Base-by-base conservation (phyloP, 1,140 invertebrate genomes). In the Aethina tumida region DNA sequence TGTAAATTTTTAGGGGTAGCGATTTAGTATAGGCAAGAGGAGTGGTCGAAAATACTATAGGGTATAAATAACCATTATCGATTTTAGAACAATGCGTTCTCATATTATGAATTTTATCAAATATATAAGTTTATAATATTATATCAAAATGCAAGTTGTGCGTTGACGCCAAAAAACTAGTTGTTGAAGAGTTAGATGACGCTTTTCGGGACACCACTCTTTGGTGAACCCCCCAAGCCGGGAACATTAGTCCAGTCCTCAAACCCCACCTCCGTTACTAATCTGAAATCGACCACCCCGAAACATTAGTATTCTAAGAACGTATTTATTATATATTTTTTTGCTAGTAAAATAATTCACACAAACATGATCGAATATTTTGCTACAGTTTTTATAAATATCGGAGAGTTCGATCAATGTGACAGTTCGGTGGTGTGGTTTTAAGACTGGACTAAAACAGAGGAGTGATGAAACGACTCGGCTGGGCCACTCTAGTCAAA, bases 401-500 rank as follows among this genome's bases (percentile, higher is more conserved):
- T n/a, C n/a, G n/a, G n/a, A n/a, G n/a, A n/a, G n/a, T n/a, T n/a
- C n/a, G n/a, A n/a, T n/a, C n/a, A n/a, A n/a, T 31, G 31, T 29
- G 22, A 40, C 43, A 32, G 35, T 30, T 36, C 39, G 43, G 37
- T 19, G 9, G 8, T 29, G 28, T 7, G 9, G 9, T 29, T 29
- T 29, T 29, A 29, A n/a, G 9, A 15, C 10, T 9, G 29, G 16
- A 39, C 28, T 4, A 39, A 28, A 49, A 25, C 29, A 25, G 28
- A 43, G 39, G 28, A 30, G 14, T 34, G 22, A 28, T 28, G 33
- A 40, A 31, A 31, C 21, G 17, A 47, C 50, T 51, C 51, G 48
- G 52, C 53, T 55, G 49, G 49, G 53, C 55, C 51, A 53, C 50
- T 58, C 55, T 62, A 62, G 60, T 62, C 60, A 62, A 62, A 62